Percentiles rank a stretch among this genome's conserved stretches.
Conservation (phyloP, 2,888 invertebrate species). For the Brachyopa scutellaris region DNA sequence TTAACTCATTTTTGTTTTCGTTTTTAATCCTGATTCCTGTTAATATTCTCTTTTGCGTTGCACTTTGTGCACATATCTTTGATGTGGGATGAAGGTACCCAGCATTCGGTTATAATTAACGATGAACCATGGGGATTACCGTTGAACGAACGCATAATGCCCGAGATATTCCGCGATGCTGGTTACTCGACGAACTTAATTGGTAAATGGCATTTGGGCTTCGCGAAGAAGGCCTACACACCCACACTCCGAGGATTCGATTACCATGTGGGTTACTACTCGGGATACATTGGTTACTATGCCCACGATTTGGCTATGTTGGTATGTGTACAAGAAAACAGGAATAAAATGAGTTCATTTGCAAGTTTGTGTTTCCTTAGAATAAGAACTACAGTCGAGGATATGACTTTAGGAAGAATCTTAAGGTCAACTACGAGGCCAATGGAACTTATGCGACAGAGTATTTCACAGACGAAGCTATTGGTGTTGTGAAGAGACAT, state of each 20-base stretch:
- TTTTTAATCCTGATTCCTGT: constrained; percentile 47
- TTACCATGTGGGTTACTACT: constrained; percentile 92
- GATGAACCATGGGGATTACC: constrained; percentile 89
- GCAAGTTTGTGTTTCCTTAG: constrained; percentile 42
- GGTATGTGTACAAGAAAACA: constrained; percentile 75
- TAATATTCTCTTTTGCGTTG: constrained; percentile 11
- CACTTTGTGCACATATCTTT: constrained; percentile 31
- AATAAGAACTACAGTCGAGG: constrained; percentile 80
- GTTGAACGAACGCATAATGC: constrained; percentile 86
- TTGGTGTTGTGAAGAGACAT: constrained; percentile 85
- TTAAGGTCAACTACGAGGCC: constrained; percentile 83
- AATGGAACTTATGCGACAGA: constrained; percentile 87
- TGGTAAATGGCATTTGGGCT: constrained; percentile 97
- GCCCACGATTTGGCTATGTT: constrained; percentile 84
- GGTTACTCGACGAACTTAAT: constrained; percentile 92
- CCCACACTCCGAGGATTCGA: constrained; percentile 90
- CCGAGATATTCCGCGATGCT: constrained; percentile 86
- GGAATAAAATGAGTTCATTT: too few relatives aligned
- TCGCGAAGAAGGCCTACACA: constrained; percentile 84
- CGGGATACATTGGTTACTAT: constrained; percentile 92
- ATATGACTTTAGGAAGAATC: constrained; percentile 83
- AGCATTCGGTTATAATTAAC: constrained; percentile 86
- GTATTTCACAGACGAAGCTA: constrained; percentile 86
- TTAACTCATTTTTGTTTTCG: not conserved
- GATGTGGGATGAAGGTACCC: constrained; percentile 84